Evolutionary conservation across 92 coral and sea anemone species (phyloP).

Genomic region (Heliopora coerulea): DNA sequence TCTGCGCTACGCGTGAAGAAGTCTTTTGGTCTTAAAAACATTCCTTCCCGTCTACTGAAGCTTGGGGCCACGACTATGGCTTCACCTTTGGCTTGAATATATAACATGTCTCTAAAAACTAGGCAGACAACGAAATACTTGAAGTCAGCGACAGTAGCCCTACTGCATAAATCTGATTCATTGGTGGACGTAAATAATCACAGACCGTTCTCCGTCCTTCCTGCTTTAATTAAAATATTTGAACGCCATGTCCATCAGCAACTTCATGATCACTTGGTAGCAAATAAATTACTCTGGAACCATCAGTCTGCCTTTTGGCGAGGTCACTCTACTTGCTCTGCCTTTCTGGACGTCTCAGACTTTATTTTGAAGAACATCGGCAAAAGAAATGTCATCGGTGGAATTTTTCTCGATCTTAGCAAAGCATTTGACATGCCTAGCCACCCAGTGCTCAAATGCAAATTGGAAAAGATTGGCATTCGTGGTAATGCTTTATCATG

Average conservation of each 20-base stretch:
- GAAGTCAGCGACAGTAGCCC: constrained; percentile 55
- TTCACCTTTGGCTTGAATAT: constrained; percentile 49
- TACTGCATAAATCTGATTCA: constrained; percentile 43
- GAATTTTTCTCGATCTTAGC: constrained; percentile 62
- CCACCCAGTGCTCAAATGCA: no score
- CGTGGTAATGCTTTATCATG: no score
- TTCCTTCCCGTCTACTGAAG: constrained; percentile 52
- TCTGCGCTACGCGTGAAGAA: constrained; percentile 41
- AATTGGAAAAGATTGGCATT: no score
- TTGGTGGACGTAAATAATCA: constrained; percentile 43
- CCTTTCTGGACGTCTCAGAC: constrained; percentile 56
- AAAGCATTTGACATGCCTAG: no score
- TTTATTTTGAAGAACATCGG: constrained; percentile 54
- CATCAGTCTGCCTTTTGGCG: constrained; percentile 57
- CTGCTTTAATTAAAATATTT: constrained; percentile 56
- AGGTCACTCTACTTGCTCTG: constrained; percentile 44
- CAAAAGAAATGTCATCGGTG: constrained; percentile 45
- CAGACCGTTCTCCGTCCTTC: constrained; percentile 56
- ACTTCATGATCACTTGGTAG: constrained; percentile 45
- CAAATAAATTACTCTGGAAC: constrained; percentile 48
- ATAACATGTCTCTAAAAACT: constrained; percentile 45
- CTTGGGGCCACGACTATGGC: constrained; percentile 51
- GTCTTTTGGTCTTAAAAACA: constrained; percentile 53
- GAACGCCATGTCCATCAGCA: constrained; percentile 51
- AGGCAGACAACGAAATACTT: constrained; percentile 47